phyloP scores from a whole-genome alignment of 2,888 invertebrate species.

The Choreutis nemorana region DNA sequence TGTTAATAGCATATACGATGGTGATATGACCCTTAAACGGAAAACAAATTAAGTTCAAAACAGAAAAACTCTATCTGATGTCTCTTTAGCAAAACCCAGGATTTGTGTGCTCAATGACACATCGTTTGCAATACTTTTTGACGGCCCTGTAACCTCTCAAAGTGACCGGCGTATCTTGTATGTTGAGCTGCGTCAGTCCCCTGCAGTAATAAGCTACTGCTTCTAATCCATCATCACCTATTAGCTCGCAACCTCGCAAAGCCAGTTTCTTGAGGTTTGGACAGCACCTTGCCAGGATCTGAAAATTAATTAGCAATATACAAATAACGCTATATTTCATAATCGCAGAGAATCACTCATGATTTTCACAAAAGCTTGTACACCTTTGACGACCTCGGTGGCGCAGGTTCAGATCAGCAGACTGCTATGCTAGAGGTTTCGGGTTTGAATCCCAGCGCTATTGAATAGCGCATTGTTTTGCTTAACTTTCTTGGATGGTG shows the following conservation, averaged over 20 bases:
- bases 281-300: constrained; percentile 87
- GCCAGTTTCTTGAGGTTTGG: constrained; percentile 91
- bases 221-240: constrained; percentile 86
- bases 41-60: background rate
- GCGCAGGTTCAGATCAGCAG: no score
- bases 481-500: no score
- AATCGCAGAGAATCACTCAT: no score
- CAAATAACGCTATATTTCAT: background rate
- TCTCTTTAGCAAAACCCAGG: constrained; percentile 82
- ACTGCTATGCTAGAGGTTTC: no score
- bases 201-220: constrained; percentile 90
- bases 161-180: constrained; percentile 92
- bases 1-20: background rate
- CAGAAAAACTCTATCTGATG: no score
- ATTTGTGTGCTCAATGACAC: constrained; percentile 95
- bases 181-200: constrained; percentile 89
- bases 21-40: background rate
- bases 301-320: no score
- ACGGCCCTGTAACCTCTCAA: constrained; percentile 89
- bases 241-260: constrained; percentile 88
- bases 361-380: no score
- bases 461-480: no score
- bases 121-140: constrained; percentile 90
- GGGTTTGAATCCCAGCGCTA: no score
- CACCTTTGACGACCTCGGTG: no score